Percentiles rank a stretch among this genome's conserved stretches.
Conservation (phyloP, 2,797 vertebrate species). For the Botia kubotai region DNA sequence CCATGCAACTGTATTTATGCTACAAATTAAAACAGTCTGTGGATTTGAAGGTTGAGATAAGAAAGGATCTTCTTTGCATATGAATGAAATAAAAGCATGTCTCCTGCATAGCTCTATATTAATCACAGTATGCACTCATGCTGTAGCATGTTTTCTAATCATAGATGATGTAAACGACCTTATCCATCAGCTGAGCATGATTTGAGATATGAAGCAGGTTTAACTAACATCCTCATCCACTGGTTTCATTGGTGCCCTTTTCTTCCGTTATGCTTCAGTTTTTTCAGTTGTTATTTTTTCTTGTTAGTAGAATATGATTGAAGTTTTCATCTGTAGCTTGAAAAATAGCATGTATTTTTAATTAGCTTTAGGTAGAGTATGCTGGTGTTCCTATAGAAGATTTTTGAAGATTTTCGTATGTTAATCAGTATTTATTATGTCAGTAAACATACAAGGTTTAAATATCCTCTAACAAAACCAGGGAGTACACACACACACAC, state of each 20-base stretch:
- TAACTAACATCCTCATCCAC: conserved; percentile 2
- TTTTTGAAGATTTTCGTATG: no score
- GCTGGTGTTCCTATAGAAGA: no score
- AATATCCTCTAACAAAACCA: no score
- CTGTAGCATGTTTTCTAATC: neutral
- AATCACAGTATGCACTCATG: conserved; percentile 52
- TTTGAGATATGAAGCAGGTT: neutral
- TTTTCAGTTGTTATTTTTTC: no score
- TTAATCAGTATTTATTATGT: no score
- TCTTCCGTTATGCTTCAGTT: no score
- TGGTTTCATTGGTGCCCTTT: neutral
- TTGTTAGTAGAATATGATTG: no score
- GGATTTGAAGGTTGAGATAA: conserved; percentile 69
- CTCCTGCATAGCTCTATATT: conserved; percentile 54
- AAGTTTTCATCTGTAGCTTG: no score
- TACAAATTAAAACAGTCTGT: conserved; percentile 71
- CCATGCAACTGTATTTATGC: conserved; percentile 75
- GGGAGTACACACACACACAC: no score
- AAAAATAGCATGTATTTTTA: no score
- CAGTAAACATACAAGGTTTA: no score
- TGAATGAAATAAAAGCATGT: conserved; percentile 64
- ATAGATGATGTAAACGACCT: neutral
- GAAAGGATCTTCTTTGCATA: conserved; percentile 70
- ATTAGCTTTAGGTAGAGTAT: no score
- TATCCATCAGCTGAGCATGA: conserved; percentile 30